Base-by-base conservation (phyloP, 53 echinoderm and acorn worm species). In the Pentamera pediparva region DNA sequence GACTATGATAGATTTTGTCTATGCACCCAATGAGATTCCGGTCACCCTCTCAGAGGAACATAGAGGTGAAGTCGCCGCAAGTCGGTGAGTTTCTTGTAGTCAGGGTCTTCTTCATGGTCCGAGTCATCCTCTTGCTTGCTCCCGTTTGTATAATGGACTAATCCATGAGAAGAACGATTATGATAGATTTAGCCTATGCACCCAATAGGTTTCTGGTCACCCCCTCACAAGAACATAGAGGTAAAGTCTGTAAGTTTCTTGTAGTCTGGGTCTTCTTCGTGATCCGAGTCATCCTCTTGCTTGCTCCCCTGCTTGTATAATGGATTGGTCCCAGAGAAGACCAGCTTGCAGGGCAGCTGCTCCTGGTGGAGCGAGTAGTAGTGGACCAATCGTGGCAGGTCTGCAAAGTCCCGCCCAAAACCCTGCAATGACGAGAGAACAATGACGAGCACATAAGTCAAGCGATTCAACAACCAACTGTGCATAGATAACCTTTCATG, bases 331-430 rank as follows among this genome's bases (percentile, higher is more conserved):
- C 89, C 78, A 15, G 98, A 92, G 62, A 92, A 76, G 34, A 82
- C 85, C 59, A 98, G 61, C 33, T 75, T 79, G 70, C 98, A 98
- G 10, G 98, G 98, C 17, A 98, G 83, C 63, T 91, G 91, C 36
- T 98, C 98, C 52, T 81, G 85, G 22, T 98, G 73, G 4, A 98
- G 39, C 17, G 98, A 85, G 77, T 98, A 98, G 61, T 92, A 84
- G 55, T 98, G 86, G 38, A 91, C 88, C 24, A 98, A 86, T n/a
- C 88, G 78, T 17, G 98, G 91, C 35, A 98, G 76, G 69, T 98
- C 98, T 1, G 86, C 81, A 69, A 98, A 98, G 51, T 98, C 98
- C 40, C 91, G 76, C 9, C 91, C 98, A 84, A 91, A 98, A 45
- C 98, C 98, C 98, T 95, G 87, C 10, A 48, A 35, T 28, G 58